Conservation (phyloP, 1,140 invertebrate species). For the Drosophila nikananu region DNA sequence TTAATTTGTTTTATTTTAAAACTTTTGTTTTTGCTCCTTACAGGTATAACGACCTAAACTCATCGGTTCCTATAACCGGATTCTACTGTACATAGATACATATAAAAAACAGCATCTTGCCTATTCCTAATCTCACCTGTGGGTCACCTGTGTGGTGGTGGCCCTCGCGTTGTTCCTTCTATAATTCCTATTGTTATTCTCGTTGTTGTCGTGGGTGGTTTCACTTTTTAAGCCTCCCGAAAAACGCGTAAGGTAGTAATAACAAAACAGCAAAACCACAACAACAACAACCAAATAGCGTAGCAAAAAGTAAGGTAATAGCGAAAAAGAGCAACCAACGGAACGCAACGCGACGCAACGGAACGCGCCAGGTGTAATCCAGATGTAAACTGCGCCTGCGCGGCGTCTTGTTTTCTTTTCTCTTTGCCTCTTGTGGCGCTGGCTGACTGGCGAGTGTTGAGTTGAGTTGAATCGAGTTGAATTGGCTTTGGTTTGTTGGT, state of each 20-base stretch:
- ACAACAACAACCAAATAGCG: neutral
- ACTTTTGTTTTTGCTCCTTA: too few species aligned
- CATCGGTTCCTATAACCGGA: too few species aligned
- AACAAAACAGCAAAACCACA: neutral
- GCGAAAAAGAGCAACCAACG: conserved; percentile 3
- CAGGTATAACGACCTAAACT: too few species aligned
- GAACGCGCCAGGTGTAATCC: conserved; percentile 34
- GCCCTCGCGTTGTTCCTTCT: neutral
- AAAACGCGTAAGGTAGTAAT: neutral
- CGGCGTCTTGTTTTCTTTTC: conserved; percentile 50
- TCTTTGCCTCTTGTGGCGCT: conserved; percentile 46
- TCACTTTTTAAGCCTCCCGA: conserved; percentile 69
- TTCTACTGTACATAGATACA: too few species aligned
- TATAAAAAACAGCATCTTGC: neutral
- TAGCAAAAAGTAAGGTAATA: conserved; percentile 8
- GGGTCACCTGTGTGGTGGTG: conserved; percentile 4
- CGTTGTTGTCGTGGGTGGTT: conserved; percentile 21
- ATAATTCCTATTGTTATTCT: neutral
- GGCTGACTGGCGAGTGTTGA: neutral
- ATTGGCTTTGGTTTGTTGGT: conserved; percentile 25
- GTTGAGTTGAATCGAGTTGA: conserved; percentile 4
- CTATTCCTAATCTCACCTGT: conserved; percentile 12
- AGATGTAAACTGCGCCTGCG: conserved; percentile 36
- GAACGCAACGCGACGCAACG: conserved; percentile 14
- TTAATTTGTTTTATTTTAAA: too few species aligned